phyloP scores from a whole-genome alignment of 2,888 invertebrate genomes.

The Oithona nana region DNA sequence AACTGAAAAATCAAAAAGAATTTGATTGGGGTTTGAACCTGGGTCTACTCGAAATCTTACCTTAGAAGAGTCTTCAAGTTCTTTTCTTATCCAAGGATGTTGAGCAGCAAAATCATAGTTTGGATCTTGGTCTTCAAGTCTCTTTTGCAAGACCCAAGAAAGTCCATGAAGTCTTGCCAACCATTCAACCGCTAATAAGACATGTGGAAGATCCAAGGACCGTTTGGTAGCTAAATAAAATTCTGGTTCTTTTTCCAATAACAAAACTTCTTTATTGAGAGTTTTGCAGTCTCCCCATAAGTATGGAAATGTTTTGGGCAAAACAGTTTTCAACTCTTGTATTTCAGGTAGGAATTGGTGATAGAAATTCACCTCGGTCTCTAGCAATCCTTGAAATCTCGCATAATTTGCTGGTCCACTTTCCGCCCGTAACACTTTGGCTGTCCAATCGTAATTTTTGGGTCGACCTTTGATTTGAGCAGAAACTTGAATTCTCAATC shows the following conservation, averaged over 20 bases:
- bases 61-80: not conserved
- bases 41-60: too few species aligned
- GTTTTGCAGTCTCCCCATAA: not conserved
- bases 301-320: not conserved
- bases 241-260: not conserved
- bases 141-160: not conserved
- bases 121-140: not conserved
- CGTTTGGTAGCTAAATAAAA: not conserved
- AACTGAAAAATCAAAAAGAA: not conserved
- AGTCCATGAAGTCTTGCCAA: constrained; percentile 3
- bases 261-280: not conserved
- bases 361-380: not conserved
- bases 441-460: not conserved
- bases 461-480: not conserved
- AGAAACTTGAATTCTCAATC: not conserved
- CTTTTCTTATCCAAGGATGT: not conserved
- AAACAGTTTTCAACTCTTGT: not conserved
- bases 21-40: not conserved
- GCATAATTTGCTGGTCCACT: not conserved
- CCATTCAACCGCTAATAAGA: not conserved
- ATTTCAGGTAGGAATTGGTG: not conserved
- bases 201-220: not conserved
- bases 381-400: not conserved
- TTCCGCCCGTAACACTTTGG: not conserved
- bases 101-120: not conserved